These are phyloP conservation scores for Philhelius pedissequus DNA, from an alignment of 2,888 invertebrate species.

Conservation along the genomic window DNA sequence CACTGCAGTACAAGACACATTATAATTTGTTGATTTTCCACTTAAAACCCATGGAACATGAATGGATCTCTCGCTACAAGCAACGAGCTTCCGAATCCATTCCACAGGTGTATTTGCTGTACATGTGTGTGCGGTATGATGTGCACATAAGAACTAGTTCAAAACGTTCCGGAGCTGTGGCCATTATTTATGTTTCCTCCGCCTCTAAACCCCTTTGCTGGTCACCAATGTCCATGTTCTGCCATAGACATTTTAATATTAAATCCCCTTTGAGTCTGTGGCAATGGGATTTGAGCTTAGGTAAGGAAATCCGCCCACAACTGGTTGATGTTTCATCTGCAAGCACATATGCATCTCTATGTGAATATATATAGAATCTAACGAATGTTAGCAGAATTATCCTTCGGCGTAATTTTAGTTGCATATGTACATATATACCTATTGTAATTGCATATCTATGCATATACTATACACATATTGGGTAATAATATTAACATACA, in stretches of 20 bases:
- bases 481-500: too few relatives aligned
- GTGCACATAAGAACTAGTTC: constrained; percentile 59
- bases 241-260: constrained; percentile 62
- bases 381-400: constrained; percentile 10
- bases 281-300: constrained; percentile 62
- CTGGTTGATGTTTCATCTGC: constrained; percentile 34
- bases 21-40: constrained; percentile 75
- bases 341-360: neutral
- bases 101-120: constrained; percentile 64
- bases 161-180: constrained; percentile 52
- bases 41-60: constrained; percentile 72
- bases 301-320: constrained; percentile 59
- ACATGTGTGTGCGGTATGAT: constrained; percentile 57
- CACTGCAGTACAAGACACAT: constrained; percentile 70
- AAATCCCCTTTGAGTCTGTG: constrained; percentile 62
- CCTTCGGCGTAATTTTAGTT: constrained; percentile 27
- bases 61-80: constrained; percentile 52
- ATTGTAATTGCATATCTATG: constrained; percentile 10
- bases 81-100: constrained; percentile 59
- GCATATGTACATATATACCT: neutral
- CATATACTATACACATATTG: too few relatives aligned
- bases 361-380: neutral
- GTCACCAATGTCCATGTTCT: constrained; percentile 52
- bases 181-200: constrained; percentile 63
- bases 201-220: constrained; percentile 51